phyloP scores from a whole-genome alignment of 2,888 invertebrate genomes.

The Periphyllus acericola region DNA sequence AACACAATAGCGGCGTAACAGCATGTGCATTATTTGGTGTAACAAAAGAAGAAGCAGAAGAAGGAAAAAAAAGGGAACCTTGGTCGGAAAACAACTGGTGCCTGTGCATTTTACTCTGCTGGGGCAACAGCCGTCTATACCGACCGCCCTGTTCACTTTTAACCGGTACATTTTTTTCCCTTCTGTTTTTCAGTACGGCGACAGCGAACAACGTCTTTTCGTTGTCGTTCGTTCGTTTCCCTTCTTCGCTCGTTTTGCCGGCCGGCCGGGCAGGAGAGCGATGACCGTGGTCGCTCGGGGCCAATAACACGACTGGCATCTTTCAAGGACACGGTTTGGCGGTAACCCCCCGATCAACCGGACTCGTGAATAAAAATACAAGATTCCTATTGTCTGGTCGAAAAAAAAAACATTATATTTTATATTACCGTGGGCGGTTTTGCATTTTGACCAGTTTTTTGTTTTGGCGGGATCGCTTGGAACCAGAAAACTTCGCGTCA shows the following conservation, averaged over 20 bases:
- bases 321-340: constrained; percentile 62
- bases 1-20: constrained; percentile 28
- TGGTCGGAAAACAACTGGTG: constrained; percentile 49
- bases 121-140: not conserved
- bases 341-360: constrained; percentile 39
- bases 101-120: constrained; percentile 27
- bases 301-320: constrained; percentile 59
- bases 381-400: constrained; percentile 55
- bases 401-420: not conserved
- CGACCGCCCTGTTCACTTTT: constrained; percentile 33
- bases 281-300: constrained; percentile 59
- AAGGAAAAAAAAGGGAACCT: constrained; percentile 27
- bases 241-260: constrained; percentile 21
- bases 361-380: constrained; percentile 48
- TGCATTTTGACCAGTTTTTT: constrained; percentile 32
- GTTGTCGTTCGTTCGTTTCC: constrained; percentile 23
- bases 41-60: constrained; percentile 41
- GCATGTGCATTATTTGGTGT: constrained; percentile 39
- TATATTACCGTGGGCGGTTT: constrained; percentile 2
- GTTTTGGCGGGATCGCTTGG: constrained; percentile 21
- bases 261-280: constrained; percentile 52
- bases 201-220: constrained; percentile 9
- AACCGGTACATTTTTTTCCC: constrained; percentile 42
- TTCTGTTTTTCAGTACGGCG: not conserved
- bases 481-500: not conserved